phyloP scores from a whole-genome alignment of 2,888 invertebrate species.

The Tholera decimalis region DNA sequence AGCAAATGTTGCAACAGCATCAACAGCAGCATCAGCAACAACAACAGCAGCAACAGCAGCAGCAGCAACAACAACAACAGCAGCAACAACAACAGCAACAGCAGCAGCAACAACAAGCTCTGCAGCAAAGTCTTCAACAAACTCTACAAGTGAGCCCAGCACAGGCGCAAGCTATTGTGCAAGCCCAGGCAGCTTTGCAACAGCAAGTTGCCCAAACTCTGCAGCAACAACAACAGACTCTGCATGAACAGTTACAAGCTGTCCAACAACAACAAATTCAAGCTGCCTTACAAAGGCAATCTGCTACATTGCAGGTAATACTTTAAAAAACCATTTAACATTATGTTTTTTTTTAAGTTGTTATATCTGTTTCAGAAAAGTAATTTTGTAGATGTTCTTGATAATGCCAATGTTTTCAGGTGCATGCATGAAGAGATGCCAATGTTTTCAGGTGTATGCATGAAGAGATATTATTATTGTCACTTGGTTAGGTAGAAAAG shows the following conservation, averaged over 20 bases:
- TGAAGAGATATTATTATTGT: no score
- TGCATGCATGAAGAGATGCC: no score
- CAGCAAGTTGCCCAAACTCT: constrained; percentile 87
- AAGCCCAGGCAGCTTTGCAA: constrained; percentile 86
- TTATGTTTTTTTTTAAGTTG: not conserved
- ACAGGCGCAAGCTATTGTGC: constrained; percentile 87
- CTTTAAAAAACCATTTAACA: not conserved
- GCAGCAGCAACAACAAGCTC: constrained; percentile 76
- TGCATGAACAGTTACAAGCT: constrained; percentile 88
- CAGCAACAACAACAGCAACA: constrained; percentile 76
- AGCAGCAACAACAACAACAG: constrained; percentile 75
- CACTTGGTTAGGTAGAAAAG: not conserved
- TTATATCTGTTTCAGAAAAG: not conserved
- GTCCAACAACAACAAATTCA: constrained; percentile 89
- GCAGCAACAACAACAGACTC: constrained; percentile 87
- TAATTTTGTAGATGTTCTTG: no score
- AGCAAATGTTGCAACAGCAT: constrained; percentile 77
- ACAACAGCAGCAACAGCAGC: constrained; percentile 73
- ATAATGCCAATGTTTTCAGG: no score
- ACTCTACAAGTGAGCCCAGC: constrained; percentile 86
- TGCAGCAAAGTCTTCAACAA: constrained; percentile 84
- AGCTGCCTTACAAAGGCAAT: constrained; percentile 87
- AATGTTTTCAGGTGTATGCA: no score
- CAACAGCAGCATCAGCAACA: constrained; percentile 78
- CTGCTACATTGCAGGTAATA: constrained; percentile 85